These are phyloP conservation scores for Protobothrops flavoviridis DNA, from an alignment of 2,113 vertebrate genomes.

Conservation along the genomic window DNA sequence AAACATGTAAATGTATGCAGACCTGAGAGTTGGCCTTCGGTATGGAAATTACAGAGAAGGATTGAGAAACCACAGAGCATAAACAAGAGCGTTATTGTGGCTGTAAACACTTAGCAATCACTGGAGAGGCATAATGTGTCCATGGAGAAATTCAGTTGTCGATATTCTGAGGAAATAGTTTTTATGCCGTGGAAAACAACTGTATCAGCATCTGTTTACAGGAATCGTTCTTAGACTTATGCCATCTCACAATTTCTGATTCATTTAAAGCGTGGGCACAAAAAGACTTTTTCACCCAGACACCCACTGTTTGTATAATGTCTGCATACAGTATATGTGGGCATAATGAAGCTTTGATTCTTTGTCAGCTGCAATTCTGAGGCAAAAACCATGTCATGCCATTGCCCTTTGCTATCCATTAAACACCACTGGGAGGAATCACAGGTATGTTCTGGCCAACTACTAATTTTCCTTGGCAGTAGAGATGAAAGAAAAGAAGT, in stretches of 20 bases:
- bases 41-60: constrained; percentile 67
- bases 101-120: constrained; percentile 67
- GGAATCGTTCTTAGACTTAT: constrained; percentile 16
- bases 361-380: constrained; percentile 13
- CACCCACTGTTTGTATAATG: background rate
- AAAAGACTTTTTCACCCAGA: constrained; percentile 39
- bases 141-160: constrained; percentile 54
- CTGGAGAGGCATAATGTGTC: constrained; percentile 45
- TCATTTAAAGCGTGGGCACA: constrained; percentile 24
- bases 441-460: constrained; percentile 10
- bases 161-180: constrained; percentile 54
- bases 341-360: background rate
- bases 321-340: constrained; percentile 31
- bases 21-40: constrained; percentile 71
- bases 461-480: constrained; percentile 25
- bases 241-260: constrained; percentile 34
- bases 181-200: constrained; percentile 32
- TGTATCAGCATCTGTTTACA: constrained; percentile 38
- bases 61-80: constrained; percentile 62
- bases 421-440: constrained; percentile 15
- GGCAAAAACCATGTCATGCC: constrained; percentile 14
- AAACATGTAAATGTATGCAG: constrained; percentile 82
- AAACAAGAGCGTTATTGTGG: constrained; percentile 63
- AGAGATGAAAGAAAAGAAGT: constrained; percentile 18
- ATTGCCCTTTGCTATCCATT: constrained; percentile 24